Conservation (phyloP, 2,113 vertebrate species). For the Elaphurus davidianus region DNA sequence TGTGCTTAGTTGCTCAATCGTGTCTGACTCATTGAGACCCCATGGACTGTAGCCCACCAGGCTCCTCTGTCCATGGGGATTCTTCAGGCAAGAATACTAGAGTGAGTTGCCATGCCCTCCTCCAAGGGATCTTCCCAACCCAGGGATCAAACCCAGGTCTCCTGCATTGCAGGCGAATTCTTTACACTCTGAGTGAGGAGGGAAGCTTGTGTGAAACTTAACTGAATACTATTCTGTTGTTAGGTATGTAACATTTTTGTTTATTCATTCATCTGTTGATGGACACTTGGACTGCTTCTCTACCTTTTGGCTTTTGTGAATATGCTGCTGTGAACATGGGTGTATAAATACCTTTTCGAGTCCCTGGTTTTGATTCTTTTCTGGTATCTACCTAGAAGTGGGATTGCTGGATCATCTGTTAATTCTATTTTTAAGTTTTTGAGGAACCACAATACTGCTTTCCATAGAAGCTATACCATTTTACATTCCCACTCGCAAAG, state of each 20-base stretch:
- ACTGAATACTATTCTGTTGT: background rate
- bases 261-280: background rate
- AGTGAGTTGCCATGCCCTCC: background rate
- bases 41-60: background rate
- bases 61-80: background rate
- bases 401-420: background rate
- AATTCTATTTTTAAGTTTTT: slow-evolving; percentile 22
- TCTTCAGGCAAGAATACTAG: background rate
- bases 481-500: background rate
- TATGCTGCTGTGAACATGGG: background rate
- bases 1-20: background rate
- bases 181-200: background rate
- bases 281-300: background rate
- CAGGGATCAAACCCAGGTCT: background rate
- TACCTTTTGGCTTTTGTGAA: background rate
- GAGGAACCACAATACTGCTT: background rate
- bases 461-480: background rate
- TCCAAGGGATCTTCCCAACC: background rate
- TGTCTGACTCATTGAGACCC: background rate
- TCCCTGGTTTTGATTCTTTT: background rate
- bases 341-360: background rate
- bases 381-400: background rate
- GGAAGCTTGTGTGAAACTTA: background rate
- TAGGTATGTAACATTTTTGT: background rate
- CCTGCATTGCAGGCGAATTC: background rate